A percentile compares a stretch with the other conserved stretches of the same genome.
phyloP scores from a whole-genome alignment of 2,888 invertebrate genomes.

The Fragum sueziense region DNA sequence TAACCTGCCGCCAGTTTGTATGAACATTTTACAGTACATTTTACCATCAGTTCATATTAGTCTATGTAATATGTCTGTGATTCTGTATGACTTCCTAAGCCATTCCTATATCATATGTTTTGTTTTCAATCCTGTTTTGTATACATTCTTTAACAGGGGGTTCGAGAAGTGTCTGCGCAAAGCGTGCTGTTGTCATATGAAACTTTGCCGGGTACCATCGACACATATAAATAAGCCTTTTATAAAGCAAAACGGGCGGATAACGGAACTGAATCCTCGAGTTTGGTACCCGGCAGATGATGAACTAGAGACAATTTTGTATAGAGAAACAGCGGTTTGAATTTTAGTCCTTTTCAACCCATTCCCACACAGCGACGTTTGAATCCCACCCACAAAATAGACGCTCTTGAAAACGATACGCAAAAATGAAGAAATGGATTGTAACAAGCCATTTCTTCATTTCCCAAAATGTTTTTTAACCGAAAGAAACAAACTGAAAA shows the following conservation, averaged over 20 bases:
- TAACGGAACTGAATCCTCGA: not conserved
- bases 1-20: constrained; percentile 29
- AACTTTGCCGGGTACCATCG: not conserved
- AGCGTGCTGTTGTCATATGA: constrained; percentile 4
- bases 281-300: not conserved
- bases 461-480: too few relatives aligned
- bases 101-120: constrained; percentile 40
- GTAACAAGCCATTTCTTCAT: too few relatives aligned
- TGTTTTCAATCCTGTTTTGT: constrained; percentile 43
- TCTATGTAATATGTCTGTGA: not conserved
- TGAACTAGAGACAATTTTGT: not conserved
- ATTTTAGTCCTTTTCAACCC: too few relatives aligned
- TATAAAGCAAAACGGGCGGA: not conserved
- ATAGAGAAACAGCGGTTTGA: not conserved
- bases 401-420: too few relatives aligned
- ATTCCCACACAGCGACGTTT: not conserved
- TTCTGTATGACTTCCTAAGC: not conserved
- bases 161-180: constrained; percentile 28
- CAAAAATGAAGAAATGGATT: too few relatives aligned
- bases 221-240: not conserved
- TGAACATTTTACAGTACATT: constrained; percentile 19
- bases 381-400: too few relatives aligned
- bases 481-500: too few relatives aligned
- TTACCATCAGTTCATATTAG: not conserved
- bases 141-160: constrained; percentile 40